phyloP scores from a whole-genome alignment of 2,888 invertebrate species.

The Petrolisthes manimaculis region DNA sequence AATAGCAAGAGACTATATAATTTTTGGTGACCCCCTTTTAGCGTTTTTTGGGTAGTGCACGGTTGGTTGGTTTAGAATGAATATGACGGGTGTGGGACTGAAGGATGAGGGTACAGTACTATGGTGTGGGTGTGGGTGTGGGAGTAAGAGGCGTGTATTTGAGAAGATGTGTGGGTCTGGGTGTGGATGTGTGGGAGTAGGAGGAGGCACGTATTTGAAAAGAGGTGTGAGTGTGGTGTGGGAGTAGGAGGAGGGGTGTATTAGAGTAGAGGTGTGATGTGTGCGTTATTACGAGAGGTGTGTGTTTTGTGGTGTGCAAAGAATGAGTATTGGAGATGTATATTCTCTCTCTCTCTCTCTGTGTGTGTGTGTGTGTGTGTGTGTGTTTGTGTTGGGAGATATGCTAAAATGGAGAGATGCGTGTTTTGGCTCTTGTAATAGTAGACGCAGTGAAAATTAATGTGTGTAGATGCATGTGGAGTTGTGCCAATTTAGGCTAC shows the following conservation, averaged over 20 bases:
- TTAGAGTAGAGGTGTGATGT: neutral
- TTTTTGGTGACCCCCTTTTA: too few species aligned
- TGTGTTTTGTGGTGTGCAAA: neutral
- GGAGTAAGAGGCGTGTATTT: slow-evolving; percentile 1
- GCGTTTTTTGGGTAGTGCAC: neutral
- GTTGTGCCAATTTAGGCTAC: too few species aligned
- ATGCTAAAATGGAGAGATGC: too few species aligned
- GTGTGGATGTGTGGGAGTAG: neutral
- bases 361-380: too few species aligned
- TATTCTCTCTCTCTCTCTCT: neutral
- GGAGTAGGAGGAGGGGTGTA: neutral
- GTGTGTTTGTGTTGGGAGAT: too few species aligned
- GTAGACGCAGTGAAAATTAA: too few species aligned
- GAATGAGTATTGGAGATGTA: neutral
- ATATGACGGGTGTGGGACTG: too few species aligned
- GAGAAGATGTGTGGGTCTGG: neutral
- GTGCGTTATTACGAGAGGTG: neutral
- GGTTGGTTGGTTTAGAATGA: neutral
- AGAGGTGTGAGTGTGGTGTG: too few species aligned
- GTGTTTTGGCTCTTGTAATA: too few species aligned
- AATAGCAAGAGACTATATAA: too few species aligned
- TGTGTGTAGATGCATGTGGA: too few species aligned
- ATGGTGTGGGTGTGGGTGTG: slow-evolving; percentile 2
- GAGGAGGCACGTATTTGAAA: neutral
- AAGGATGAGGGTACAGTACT: neutral